Evolutionary conservation across 2,888 invertebrate species (phyloP).

Genomic region (Elysia crispata): DNA sequence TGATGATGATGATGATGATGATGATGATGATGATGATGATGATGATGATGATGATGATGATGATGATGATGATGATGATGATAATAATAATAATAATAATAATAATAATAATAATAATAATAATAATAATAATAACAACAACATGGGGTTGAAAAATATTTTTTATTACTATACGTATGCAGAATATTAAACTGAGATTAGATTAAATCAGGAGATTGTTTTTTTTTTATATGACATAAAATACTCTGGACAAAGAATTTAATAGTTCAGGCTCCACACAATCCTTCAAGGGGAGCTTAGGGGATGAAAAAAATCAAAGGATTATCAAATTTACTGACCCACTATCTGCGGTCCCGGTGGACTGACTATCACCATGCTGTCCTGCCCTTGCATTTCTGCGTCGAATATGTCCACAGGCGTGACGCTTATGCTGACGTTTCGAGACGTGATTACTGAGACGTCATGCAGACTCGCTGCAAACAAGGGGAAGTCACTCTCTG

Average conservation of each 20-base stretch:
- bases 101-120: conserved; percentile 9
- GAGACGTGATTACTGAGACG: background rate
- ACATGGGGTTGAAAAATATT: no score
- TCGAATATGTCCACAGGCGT: conserved; percentile 31
- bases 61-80: no score
- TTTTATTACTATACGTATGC: background rate
- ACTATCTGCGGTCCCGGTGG: conserved; percentile 19
- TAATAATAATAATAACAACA: background rate
- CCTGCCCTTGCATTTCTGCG: conserved; percentile 4
- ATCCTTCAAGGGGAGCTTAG: no score
- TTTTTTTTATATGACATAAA: no score
- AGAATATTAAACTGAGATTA: no score
- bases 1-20: conserved; percentile 9
- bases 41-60: conserved; percentile 9
- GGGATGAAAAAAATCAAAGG: background rate
- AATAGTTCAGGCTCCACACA: no score
- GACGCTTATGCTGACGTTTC: conserved; percentile 4
- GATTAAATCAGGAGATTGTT: no score
- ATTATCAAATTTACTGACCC: background rate
- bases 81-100: conserved; percentile 9
- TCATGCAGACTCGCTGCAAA: conserved; percentile 4
- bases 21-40: conserved; percentile 9
- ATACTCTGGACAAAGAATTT: no score
- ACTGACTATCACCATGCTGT: conserved; percentile 12
- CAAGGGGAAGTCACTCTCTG: background rate